phyloP scores from a whole-genome alignment of 2,888 invertebrate genomes.

The Drosophila neonasuta region DNA sequence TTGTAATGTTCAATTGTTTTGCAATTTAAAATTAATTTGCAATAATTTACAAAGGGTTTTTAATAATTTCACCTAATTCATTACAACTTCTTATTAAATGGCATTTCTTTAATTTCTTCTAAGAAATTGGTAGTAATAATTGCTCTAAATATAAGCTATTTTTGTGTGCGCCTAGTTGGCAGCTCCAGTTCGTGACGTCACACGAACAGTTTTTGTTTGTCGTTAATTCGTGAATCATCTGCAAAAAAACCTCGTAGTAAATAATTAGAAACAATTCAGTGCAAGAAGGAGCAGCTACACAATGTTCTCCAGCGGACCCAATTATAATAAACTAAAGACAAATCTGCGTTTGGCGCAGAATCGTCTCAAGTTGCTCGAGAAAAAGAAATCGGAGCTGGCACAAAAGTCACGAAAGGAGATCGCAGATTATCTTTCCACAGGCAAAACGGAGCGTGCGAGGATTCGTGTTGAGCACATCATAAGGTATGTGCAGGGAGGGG shows the following conservation, averaged over 20 bases:
- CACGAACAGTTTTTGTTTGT: conserved; percentile 57
- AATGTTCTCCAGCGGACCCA: conserved; percentile 96
- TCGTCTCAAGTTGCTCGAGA: conserved; percentile 95
- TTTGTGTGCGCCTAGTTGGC: conserved; percentile 23
- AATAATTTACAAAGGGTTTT: too few relatives aligned
- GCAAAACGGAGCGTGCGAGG: conserved; percentile 94
- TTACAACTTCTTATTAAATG: too few relatives aligned
- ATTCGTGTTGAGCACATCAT: conserved; percentile 99
- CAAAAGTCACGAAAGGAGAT: conserved; percentile 96
- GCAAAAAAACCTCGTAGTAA: conserved; percentile 14
- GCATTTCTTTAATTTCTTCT: too few relatives aligned
- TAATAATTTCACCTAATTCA: too few relatives aligned
- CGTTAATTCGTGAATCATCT: conserved; percentile 57
- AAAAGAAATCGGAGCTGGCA: conserved; percentile 98
- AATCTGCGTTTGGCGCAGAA: conserved; percentile 96
- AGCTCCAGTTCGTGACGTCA: conserved; percentile 58
- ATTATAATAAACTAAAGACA: conserved; percentile 98
- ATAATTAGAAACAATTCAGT: conserved; percentile 17
- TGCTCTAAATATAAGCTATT: conserved; percentile 14
- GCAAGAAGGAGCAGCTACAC: conserved; percentile 30
- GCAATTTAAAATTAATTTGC: too few relatives aligned
- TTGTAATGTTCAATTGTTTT: too few relatives aligned
- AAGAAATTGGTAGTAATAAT: too few relatives aligned
- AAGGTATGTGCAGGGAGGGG: conserved; percentile 82
- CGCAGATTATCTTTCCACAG: conserved; percentile 94